A percentile compares a stretch with the other conserved stretches of the same genome.
Conservation (phyloP, 2,888 invertebrate species). For the Diarsia brunnea region DNA sequence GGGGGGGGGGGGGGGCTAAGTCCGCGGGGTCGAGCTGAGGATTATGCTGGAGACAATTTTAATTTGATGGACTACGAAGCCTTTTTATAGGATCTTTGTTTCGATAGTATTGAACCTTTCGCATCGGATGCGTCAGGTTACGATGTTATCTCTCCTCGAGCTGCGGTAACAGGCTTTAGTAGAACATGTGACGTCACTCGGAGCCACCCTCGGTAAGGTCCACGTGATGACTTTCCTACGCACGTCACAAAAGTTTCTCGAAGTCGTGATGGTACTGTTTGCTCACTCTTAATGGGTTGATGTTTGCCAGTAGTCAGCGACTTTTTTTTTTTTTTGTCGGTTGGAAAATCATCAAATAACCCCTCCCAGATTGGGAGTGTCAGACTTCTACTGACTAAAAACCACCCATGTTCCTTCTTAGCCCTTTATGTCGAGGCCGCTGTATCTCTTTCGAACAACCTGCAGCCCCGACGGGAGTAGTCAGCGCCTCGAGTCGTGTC, state of each 20-base stretch:
- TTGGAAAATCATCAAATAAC: too few species aligned
- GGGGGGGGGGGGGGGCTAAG: neutral
- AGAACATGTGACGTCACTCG: neutral
- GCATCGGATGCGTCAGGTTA: neutral
- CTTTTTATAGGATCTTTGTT: conserved; percentile 30
- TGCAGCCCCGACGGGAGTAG: too few species aligned
- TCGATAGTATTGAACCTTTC: conserved; percentile 14
- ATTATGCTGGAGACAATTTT: conserved; percentile 35
- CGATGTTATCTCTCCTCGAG: neutral
- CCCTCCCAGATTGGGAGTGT: too few species aligned
- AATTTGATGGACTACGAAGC: conserved; percentile 41
- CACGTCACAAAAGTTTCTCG: neutral
- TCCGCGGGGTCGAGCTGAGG: conserved; percentile 1
- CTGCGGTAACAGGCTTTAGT: neutral
- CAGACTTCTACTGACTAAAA: too few species aligned
- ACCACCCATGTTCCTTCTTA: too few species aligned
- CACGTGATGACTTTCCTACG: neutral
- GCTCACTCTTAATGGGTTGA: neutral
- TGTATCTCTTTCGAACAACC: too few species aligned
- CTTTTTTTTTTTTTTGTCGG: too few species aligned
- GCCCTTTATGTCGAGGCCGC: too few species aligned
- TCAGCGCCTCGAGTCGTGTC: neutral
- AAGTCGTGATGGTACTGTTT: neutral
- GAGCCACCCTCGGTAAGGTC: neutral
- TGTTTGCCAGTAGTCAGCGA: neutral